Conservation (phyloP, 2,797 vertebrate genomes). For the Linurgus olivaceus region DNA sequence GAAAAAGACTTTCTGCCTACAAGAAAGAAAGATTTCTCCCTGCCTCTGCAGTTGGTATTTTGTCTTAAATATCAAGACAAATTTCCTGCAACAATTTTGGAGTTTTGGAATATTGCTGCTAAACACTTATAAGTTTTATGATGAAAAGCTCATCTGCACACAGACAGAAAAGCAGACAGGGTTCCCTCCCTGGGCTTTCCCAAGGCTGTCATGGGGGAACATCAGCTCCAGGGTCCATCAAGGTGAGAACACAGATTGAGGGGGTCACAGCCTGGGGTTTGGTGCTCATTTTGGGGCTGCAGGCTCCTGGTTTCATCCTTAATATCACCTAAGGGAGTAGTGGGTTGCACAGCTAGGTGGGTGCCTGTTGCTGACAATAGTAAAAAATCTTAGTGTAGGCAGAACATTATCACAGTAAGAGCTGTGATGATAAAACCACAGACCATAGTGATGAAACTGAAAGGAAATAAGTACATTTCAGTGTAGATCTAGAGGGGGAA, state of each 20-base stretch:
- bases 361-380: rapidly evolving
- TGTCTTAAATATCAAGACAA: neutral
- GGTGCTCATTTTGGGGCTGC: neutral
- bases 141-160: neutral
- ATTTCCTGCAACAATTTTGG: neutral
- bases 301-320: neutral
- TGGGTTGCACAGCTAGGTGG: neutral
- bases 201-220: neutral
- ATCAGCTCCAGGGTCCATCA: neutral
- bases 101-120: neutral
- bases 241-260: neutral
- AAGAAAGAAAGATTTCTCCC: neutral
- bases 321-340: neutral
- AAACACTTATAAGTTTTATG: neutral
- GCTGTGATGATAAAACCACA: neutral
- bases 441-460: neutral
- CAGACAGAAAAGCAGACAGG: neutral
- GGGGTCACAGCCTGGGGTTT: neutral
- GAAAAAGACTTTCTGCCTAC: neutral
- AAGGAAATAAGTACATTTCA: neutral
- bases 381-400: neutral
- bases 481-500: neutral
- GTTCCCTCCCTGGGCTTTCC: neutral
- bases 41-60: neutral
- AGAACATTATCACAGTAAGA: neutral